Evolutionary conservation across 2,888 invertebrate species (phyloP).

Genomic region (Clivina fossor): DNA sequence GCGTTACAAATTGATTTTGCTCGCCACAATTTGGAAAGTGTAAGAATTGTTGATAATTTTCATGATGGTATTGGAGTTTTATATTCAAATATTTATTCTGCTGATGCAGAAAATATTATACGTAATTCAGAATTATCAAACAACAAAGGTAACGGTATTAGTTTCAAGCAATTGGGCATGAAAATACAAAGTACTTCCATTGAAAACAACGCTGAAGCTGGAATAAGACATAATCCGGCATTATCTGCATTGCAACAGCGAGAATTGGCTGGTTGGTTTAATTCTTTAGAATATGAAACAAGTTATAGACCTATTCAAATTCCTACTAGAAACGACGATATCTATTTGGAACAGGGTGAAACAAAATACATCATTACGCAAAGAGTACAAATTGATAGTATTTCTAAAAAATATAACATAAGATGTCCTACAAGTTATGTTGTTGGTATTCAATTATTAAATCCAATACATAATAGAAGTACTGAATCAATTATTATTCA

Average conservation of each 20-base stretch:
- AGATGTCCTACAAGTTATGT: conserved; percentile 81
- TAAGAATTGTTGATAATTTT: conserved; percentile 80
- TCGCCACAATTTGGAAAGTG: conserved; percentile 78
- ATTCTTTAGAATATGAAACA: conserved; percentile 67
- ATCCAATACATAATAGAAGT: conserved; percentile 86
- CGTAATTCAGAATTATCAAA: conserved; percentile 82
- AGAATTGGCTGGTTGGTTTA: conserved; percentile 92
- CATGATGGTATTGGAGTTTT: conserved; percentile 92
- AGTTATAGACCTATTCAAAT: conserved; percentile 71
- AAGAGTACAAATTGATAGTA: conserved; percentile 60
- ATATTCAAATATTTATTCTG: conserved; percentile 91
- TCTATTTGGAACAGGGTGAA: conserved; percentile 70
- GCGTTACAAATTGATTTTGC: conserved; percentile 87
- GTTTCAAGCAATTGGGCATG: conserved; percentile 84
- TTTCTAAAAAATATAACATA: conserved; percentile 62
- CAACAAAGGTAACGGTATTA: conserved; percentile 86
- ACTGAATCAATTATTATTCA: conserved; percentile 80
- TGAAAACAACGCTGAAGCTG: conserved; percentile 81
- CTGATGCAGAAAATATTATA: conserved; percentile 77
- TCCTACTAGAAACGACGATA: conserved; percentile 64
- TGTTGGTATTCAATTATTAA: conserved; percentile 85
- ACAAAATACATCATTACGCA: conserved; percentile 80
- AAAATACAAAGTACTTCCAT: conserved; percentile 76
- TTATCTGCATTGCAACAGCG: conserved; percentile 81
- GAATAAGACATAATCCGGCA: conserved; percentile 90